These are phyloP conservation scores for Diaphora mendica DNA, from an alignment of 2,888 invertebrate genomes.

Conservation along the genomic window DNA sequence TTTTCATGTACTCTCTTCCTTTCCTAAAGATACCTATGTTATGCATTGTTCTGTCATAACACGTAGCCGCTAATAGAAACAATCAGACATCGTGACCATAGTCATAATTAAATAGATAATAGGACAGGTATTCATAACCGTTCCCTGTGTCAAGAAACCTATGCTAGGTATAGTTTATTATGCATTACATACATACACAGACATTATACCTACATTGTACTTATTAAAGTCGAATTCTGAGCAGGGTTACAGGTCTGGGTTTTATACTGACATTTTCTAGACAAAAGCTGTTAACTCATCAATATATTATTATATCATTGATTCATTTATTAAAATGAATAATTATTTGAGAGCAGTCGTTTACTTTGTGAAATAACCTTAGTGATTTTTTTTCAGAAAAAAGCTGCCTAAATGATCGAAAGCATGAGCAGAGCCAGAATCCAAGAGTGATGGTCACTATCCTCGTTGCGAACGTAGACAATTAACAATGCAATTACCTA, in stretches of 20 bases:
- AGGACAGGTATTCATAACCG: neutral
- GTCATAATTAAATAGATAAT: neutral
- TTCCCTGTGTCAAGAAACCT: neutral
- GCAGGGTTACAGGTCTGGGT: neutral
- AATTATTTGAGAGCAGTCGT: neutral
- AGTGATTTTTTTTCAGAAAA: too few species aligned
- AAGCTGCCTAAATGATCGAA: too few species aligned
- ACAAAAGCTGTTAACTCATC: neutral
- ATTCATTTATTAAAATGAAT: neutral
- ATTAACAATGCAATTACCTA: too few species aligned
- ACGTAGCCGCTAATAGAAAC: neutral
- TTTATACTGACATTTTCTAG: neutral
- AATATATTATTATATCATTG: neutral
- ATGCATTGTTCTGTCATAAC: neutral
- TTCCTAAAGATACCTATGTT: neutral
- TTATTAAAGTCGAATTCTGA: neutral
- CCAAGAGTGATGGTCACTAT: too few species aligned
- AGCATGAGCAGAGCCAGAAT: too few species aligned
- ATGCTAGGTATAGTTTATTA: neutral
- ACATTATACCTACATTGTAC: neutral
- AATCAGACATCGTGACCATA: neutral
- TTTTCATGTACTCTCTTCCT: neutral
- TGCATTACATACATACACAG: neutral
- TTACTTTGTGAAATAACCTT: too few species aligned
- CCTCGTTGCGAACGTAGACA: too few species aligned